phyloP scores from a whole-genome alignment of 1,140 invertebrate genomes.

The Neodiprion lecontei region DNA sequence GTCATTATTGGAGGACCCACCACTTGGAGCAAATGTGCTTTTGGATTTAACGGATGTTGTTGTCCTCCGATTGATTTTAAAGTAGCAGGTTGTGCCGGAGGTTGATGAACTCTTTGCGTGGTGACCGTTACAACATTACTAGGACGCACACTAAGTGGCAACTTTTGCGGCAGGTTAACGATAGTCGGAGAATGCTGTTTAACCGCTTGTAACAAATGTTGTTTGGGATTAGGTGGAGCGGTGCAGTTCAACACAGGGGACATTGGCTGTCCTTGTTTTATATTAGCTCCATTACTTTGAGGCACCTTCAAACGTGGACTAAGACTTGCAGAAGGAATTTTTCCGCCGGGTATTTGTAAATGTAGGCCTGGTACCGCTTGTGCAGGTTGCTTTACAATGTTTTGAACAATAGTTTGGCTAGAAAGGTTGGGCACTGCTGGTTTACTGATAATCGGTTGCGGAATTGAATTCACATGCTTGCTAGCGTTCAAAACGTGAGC shows the following conservation, averaged over 20 bases:
- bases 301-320: slow-evolving; percentile 45
- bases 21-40: slow-evolving; percentile 59
- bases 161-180: slow-evolving; percentile 50
- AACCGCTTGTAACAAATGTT: slow-evolving; percentile 53
- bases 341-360: slow-evolving; percentile 46
- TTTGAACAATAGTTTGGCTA: slow-evolving; percentile 47
- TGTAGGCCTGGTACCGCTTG: slow-evolving; percentile 50
- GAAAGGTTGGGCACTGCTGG: slow-evolving; percentile 34
- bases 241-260: slow-evolving; percentile 53
- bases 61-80: slow-evolving; percentile 54
- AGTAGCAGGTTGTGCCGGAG: slow-evolving; percentile 44
- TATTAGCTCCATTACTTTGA: slow-evolving; percentile 28
- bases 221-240: slow-evolving; percentile 51
- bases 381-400: slow-evolving; percentile 48
- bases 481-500: slow-evolving; percentile 63
- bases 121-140: slow-evolving; percentile 35
- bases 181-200: slow-evolving; percentile 48
- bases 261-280: slow-evolving; percentile 49
- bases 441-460: slow-evolving; percentile 45
- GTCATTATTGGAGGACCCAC: slow-evolving; percentile 59
- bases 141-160: slow-evolving; percentile 46
- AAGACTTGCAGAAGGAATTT: slow-evolving; percentile 50
- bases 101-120: slow-evolving; percentile 49
- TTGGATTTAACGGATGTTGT: slow-evolving; percentile 57
- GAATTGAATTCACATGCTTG: slow-evolving; percentile 37